A percentile compares a stretch with the other conserved stretches of the same genome.
Conservation (phyloP, 2,888 invertebrate species). For the Dysmachus trigonus region DNA sequence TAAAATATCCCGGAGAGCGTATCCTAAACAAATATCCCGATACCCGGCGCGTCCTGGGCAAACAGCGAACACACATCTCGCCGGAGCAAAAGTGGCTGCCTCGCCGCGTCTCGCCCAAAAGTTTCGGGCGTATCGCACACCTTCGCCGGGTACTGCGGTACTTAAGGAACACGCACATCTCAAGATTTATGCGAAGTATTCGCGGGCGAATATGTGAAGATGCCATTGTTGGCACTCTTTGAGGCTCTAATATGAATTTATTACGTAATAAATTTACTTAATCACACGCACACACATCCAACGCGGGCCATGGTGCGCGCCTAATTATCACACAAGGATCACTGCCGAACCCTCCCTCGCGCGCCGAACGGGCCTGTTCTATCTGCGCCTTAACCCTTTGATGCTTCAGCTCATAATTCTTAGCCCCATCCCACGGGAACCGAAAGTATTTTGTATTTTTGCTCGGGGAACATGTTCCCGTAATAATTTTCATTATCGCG, state of each 20-base stretch:
- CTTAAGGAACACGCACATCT: slow-evolving; percentile 42
- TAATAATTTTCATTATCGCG: slow-evolving; percentile 51
- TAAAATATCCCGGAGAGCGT: slow-evolving; percentile 44
- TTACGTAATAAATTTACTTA: slow-evolving; percentile 52
- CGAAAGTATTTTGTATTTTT: slow-evolving; percentile 48
- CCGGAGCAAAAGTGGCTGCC: not conserved
- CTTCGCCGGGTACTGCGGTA: slow-evolving; percentile 21
- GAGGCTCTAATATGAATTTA: slow-evolving; percentile 51
- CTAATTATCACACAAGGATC: slow-evolving; percentile 49
- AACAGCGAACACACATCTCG: not conserved
- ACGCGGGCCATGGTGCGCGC: slow-evolving; percentile 42
- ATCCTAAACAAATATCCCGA: slow-evolving; percentile 48
- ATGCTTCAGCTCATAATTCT: slow-evolving; percentile 40
- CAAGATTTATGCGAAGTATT: slow-evolving; percentile 41
- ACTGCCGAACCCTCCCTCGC: not conserved
- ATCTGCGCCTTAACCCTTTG: slow-evolving; percentile 33
- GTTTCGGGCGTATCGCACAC: slow-evolving; percentile 20
- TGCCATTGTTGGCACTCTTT: slow-evolving; percentile 36
- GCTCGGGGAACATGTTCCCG: slow-evolving; percentile 47
- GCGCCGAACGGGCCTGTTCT: not conserved
- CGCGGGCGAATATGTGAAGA: slow-evolving; percentile 42
- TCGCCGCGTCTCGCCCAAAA: too few species aligned
- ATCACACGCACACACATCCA: slow-evolving; percentile 47
- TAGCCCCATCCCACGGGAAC: slow-evolving; percentile 38
- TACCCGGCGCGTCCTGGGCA: slow-evolving; percentile 15